Conservation (phyloP, 2,113 vertebrate genomes). For the Ictalurus punctatus region DNA sequence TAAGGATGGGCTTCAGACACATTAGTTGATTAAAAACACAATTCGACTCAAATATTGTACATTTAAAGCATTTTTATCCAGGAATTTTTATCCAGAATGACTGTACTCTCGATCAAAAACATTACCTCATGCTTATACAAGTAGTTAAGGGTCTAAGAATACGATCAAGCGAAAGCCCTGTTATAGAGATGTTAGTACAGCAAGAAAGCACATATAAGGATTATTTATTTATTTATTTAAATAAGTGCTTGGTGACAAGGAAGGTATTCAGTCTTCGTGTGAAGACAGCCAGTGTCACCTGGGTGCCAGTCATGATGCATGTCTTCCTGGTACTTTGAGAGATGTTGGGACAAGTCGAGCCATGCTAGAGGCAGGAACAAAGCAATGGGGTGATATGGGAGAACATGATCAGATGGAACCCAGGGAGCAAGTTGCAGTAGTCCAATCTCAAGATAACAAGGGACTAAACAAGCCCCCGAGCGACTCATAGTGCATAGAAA, state of each 20-base stretch:
- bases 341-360: background rate
- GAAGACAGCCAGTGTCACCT: background rate
- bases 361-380: background rate
- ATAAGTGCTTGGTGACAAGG: background rate
- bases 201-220: background rate
- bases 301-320: too few relatives aligned
- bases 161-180: background rate
- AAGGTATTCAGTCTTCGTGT: background rate
- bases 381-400: background rate
- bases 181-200: background rate
- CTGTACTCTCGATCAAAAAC: background rate
- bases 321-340: background rate
- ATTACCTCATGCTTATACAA: background rate
- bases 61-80: too few relatives aligned
- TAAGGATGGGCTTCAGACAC: background rate
- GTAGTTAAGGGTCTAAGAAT: background rate
- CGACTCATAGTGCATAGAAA: background rate
- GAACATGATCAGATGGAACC: background rate
- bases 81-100: too few relatives aligned
- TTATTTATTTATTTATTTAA: background rate
- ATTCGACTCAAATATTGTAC: background rate
- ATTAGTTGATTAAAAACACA: background rate
- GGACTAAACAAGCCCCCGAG: background rate
- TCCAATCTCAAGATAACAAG: background rate
- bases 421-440: background rate